phyloP scores from a whole-genome alignment of 1,140 invertebrate genomes.

The Chironomus tepperi region DNA sequence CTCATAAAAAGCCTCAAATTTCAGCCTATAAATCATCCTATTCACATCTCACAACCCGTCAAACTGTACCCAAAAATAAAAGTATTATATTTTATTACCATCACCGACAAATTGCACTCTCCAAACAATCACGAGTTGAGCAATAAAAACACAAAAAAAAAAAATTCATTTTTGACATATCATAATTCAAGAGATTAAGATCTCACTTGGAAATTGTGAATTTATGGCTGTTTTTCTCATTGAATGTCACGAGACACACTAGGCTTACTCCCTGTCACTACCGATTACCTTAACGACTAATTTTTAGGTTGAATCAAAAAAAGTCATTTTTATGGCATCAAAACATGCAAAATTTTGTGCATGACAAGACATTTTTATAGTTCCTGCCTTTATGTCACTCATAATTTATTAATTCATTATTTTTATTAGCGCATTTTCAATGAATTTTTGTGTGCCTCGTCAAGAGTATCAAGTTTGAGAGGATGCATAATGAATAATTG shows the following conservation, averaged over 20 bases:
- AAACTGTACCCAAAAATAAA: too few relatives aligned
- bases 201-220: neutral
- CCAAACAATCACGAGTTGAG: neutral
- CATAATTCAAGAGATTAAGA: neutral
- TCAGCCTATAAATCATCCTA: too few relatives aligned
- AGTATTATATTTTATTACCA: too few relatives aligned
- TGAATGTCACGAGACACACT: neutral
- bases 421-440: neutral
- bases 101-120: too few relatives aligned
- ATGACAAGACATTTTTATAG: neutral
- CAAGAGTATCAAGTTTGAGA: neutral
- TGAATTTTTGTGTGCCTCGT: neutral
- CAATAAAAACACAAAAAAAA: neutral
- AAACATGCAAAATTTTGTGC: constrained; percentile 4
- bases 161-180: neutral
- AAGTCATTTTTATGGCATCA: neutral
- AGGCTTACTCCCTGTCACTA: too few relatives aligned
- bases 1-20: too few relatives aligned
- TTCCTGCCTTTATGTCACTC: neutral
- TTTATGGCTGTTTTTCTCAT: neutral
- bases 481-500: constrained; percentile 18
- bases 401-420: constrained; percentile 15
- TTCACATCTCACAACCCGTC: too few relatives aligned
- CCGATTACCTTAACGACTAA: too few relatives aligned
- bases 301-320: too few relatives aligned